Conservation (phyloP, 2,113 vertebrate genomes). For the Rhombomys opimus region DNA sequence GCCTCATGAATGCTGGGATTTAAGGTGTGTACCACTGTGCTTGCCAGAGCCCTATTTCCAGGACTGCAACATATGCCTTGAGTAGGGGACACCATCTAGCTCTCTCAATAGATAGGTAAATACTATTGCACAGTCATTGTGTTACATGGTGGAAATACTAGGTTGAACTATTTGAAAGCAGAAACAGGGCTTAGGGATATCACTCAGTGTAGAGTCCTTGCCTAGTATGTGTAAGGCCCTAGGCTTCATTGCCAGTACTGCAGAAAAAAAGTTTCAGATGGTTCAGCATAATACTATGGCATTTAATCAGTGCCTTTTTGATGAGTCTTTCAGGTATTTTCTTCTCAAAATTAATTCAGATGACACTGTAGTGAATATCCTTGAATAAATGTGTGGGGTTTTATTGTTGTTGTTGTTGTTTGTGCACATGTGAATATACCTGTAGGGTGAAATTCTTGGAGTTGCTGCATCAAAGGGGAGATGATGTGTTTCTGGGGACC, state of each 20-base stretch:
- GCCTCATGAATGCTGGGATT: background rate
- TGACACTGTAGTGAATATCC: background rate
- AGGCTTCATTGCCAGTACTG: background rate
- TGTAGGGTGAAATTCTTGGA: background rate
- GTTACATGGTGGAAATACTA: background rate
- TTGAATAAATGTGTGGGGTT: background rate
- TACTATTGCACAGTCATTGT: background rate
- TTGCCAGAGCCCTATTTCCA: background rate
- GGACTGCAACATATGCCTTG: background rate
- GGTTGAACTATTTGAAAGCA: background rate
- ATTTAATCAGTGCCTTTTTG: background rate
- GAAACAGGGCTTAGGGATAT: background rate
- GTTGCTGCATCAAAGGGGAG: background rate
- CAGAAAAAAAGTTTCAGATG: background rate
- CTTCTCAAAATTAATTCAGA: background rate
- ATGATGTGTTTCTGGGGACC: conserved; percentile 2
- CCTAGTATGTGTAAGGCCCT: background rate
- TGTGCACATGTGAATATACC: background rate
- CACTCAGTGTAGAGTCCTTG: background rate
- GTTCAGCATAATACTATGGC: background rate
- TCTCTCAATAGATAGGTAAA: background rate
- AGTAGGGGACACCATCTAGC: background rate
- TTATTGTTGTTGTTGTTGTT: too few relatives aligned
- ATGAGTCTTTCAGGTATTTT: background rate
- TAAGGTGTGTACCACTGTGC: background rate